Conservation (phyloP, 1,140 invertebrate species). For the Pygmarrhopalites habei region DNA sequence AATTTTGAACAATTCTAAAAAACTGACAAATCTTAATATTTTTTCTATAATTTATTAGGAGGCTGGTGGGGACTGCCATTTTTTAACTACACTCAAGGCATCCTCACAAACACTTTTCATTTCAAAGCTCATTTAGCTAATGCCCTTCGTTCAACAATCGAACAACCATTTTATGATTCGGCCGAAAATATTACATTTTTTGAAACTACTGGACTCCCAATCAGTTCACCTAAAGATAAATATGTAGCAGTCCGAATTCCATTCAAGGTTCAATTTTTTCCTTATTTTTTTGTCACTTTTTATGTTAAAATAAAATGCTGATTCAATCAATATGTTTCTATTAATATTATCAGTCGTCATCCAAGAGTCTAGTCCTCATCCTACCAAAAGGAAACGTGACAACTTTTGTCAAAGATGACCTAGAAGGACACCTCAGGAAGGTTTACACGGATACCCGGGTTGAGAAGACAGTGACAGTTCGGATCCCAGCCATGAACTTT, state of each 20-base stretch:
- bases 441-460: neutral
- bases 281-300: no score
- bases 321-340: no score
- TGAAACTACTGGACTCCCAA: neutral
- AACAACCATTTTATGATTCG: neutral
- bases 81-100: slow-evolving; percentile 18
- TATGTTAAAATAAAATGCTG: no score
- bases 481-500: neutral
- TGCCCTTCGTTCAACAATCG: slow-evolving; percentile 1
- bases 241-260: neutral
- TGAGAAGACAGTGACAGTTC: neutral
- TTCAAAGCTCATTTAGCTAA: slow-evolving; percentile 20
- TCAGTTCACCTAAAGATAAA: neutral
- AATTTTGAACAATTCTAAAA: neutral
- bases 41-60: slow-evolving; percentile 1
- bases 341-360: no score
- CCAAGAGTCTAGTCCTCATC: slow-evolving; percentile 2
- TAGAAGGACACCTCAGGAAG: neutral
- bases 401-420: neutral
- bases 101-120: slow-evolving; percentile 26
- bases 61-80: slow-evolving; percentile 32
- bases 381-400: neutral
- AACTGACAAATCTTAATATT: neutral
- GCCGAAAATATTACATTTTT: neutral
- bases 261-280: neutral